phyloP scores from a whole-genome alignment of 2,888 invertebrate species.

The Lottia gigantea region DNA sequence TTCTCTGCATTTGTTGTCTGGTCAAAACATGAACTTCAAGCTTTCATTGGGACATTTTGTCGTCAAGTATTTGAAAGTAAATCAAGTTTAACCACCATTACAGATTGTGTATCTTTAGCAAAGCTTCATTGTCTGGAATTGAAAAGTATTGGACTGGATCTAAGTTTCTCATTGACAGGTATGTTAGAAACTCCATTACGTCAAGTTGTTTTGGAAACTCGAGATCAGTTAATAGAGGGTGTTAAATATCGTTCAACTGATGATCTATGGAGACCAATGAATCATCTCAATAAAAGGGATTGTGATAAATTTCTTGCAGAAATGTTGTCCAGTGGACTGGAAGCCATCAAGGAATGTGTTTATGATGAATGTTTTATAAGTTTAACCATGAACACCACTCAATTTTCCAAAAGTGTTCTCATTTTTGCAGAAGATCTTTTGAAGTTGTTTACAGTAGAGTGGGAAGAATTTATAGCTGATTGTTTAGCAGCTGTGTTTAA shows the following conservation, averaged over 20 bases:
- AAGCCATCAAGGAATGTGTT: constrained; percentile 73
- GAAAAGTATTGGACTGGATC: constrained; percentile 82
- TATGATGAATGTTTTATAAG: constrained; percentile 77
- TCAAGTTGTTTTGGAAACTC: constrained; percentile 81
- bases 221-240: constrained; percentile 85
- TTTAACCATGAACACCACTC: constrained; percentile 82
- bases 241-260: constrained; percentile 77
- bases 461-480: constrained; percentile 79
- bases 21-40: constrained; percentile 76
- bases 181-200: constrained; percentile 82
- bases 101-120: constrained; percentile 86
- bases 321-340: constrained; percentile 77
- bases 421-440: constrained; percentile 82
- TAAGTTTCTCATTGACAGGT: constrained; percentile 90
- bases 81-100: constrained; percentile 83
- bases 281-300: constrained; percentile 80
- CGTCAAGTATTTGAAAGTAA: constrained; percentile 87
- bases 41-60: constrained; percentile 69
- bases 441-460: constrained; percentile 80
- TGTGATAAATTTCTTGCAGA: constrained; percentile 79
- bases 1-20: constrained; percentile 88
- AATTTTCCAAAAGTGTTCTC: constrained; percentile 82
- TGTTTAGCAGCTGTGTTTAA: constrained; percentile 80
- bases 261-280: constrained; percentile 85
- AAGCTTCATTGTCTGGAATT: constrained; percentile 80